Evolutionary conservation across 1,140 invertebrate species (phyloP).

Genomic region (Rhagoletis pomonella): DNA sequence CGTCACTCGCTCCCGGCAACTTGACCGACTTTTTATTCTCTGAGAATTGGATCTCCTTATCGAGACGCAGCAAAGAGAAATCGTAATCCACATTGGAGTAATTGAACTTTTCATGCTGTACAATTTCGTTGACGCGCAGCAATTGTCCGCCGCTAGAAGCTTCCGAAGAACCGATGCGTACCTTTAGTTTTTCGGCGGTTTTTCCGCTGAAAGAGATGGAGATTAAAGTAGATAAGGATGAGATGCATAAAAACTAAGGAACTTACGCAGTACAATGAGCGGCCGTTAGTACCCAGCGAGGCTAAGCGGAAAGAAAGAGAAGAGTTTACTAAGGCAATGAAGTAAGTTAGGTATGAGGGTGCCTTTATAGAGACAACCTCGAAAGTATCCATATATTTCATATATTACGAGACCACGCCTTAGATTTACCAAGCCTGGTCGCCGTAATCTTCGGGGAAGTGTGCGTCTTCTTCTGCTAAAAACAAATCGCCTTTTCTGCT

Average conservation of each 20-base stretch:
- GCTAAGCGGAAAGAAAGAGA: constrained; percentile 46
- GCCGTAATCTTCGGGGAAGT: no score
- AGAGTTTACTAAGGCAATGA: not conserved
- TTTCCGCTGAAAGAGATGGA: constrained; percentile 63
- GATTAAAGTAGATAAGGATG: no score
- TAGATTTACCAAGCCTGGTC: no score
- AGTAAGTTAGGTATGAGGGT: no score
- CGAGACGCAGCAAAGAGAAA: constrained; percentile 70
- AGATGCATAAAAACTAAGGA: not conserved
- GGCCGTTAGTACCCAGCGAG: constrained; percentile 76
- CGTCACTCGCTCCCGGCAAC: constrained; percentile 63
- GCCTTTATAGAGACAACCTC: no score
- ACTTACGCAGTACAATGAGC: constrained; percentile 76
- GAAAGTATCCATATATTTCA: no score
- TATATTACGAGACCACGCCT: no score
- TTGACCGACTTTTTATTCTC: constrained; percentile 65
- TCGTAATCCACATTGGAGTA: constrained; percentile 71
- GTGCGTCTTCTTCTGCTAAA: no score
- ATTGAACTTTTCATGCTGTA: constrained; percentile 70
- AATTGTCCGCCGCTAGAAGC: constrained; percentile 65
- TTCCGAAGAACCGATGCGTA: constrained; percentile 68
- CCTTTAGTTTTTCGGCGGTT: constrained; percentile 61
- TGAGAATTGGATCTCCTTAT: constrained; percentile 66
- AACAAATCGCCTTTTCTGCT: no score
- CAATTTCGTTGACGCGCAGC: constrained; percentile 65